Evolutionary conservation across 2,113 vertebrate species (phyloP).

Genomic region (Clarias macrocephalus): DNA sequence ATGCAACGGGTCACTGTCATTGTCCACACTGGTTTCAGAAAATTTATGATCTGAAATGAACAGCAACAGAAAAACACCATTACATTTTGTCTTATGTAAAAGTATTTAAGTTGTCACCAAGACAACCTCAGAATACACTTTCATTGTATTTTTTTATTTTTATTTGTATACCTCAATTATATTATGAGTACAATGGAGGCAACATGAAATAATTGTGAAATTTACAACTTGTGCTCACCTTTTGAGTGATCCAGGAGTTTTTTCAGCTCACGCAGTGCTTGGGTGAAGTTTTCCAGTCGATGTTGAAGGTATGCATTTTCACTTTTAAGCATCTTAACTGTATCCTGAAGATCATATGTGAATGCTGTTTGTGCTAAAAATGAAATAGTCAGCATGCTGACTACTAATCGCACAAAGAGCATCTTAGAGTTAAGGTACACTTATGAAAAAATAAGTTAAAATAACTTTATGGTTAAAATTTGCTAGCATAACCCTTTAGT

Average conservation of each 20-base stretch:
- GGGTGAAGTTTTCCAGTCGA: constrained; percentile 66
- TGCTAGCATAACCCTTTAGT: background rate
- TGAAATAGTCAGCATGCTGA: constrained; percentile 44
- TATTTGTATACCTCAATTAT: background rate
- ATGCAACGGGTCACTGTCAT: constrained; percentile 54
- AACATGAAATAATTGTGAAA: background rate
- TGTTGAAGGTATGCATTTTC: constrained; percentile 69
- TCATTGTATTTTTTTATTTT: background rate
- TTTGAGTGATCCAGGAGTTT: constrained; percentile 62
- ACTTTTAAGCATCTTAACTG: constrained; percentile 67
- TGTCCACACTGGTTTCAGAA: constrained; percentile 46
- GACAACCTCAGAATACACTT: background rate
- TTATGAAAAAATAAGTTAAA: background rate
- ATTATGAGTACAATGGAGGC: background rate
- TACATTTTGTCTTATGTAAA: background rate
- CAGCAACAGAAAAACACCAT: constrained; percentile 5
- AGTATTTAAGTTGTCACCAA: background rate
- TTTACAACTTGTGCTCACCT: constrained; percentile 49
- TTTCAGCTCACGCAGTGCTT: constrained; percentile 63
- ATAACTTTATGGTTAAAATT: background rate
- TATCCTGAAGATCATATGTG: constrained; percentile 69
- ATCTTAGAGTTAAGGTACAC: background rate
- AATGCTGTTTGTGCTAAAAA: constrained; percentile 42
- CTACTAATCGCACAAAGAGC: constrained; percentile 31
- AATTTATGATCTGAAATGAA: constrained; percentile 29